Percentiles rank a stretch among this genome's conserved stretches.
phyloP scores from a whole-genome alignment of 2,113 vertebrate species.

The Psittacula cyanocephala region DNA sequence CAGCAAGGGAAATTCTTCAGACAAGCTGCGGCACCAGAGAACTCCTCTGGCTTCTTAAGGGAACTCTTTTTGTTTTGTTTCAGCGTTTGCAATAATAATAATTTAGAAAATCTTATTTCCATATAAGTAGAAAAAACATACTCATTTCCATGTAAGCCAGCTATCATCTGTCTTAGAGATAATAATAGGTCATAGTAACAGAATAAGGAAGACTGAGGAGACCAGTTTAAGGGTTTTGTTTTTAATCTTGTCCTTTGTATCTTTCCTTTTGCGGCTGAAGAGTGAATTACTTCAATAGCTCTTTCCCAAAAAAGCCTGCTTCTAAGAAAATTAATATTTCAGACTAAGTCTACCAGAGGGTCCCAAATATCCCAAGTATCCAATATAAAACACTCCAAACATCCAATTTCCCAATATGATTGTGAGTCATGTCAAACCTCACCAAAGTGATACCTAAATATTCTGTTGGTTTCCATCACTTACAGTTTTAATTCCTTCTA shows the following conservation, averaged over 20 bases:
- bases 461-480: not conserved
- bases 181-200: not conserved
- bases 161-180: not conserved
- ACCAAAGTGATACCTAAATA: not conserved
- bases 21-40: not conserved
- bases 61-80: not conserved
- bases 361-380: not conserved
- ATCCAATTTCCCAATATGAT: not conserved
- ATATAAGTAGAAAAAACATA: not conserved
- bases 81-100: not conserved
- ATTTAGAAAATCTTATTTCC: not conserved
- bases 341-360: not conserved
- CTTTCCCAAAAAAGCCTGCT: not conserved
- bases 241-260: not conserved
- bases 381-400: not conserved
- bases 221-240: fast-evolving
- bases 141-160: not conserved
- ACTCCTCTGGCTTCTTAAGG: not conserved
- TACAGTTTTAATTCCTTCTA: conserved; percentile 1
- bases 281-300: not conserved
- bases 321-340: not conserved
- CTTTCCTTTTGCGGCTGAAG: not conserved
- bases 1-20: not conserved
- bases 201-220: not conserved
- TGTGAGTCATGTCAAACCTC: not conserved